Percentiles rank a stretch among this genome's conserved stretches.
Conservation (phyloP, 2,113 vertebrate genomes). For the Enhydra lutris region DNA sequence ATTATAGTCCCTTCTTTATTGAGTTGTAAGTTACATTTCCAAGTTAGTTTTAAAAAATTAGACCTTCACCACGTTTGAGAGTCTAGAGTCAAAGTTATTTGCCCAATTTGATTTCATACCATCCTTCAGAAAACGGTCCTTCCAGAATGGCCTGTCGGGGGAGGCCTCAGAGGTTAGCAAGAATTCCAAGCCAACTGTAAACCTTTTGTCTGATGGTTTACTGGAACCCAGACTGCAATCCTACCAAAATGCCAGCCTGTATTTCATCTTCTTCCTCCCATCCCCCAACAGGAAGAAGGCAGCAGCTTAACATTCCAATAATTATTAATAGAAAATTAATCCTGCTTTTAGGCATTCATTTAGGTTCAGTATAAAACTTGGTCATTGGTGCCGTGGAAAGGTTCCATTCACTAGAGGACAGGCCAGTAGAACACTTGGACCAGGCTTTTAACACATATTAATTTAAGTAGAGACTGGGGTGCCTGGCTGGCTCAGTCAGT, state of each 20-base stretch:
- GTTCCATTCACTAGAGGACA: neutral
- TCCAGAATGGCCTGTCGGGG: neutral
- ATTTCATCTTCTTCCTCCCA: neutral
- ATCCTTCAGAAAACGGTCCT: constrained; percentile 1
- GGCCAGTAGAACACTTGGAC: neutral
- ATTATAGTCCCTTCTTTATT: neutral
- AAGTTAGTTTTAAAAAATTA: constrained; percentile 29
- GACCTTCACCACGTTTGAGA: neutral
- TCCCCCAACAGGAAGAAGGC: neutral
- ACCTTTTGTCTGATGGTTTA: constrained; percentile 31
- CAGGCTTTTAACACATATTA: neutral
- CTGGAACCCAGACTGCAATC: constrained; percentile 48
- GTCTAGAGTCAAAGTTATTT: constrained; percentile 6
- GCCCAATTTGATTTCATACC: neutral
- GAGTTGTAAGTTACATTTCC: neutral
- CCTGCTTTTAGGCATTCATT: neutral
- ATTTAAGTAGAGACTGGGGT: neutral
- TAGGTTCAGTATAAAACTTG: constrained; percentile 13
- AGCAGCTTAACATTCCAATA: neutral
- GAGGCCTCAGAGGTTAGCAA: neutral
- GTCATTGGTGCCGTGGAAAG: neutral
- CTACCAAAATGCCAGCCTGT: neutral
- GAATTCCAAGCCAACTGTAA: constrained; percentile 17
- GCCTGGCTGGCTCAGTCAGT: neutral
- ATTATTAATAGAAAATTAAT: constrained; percentile 5